phyloP scores from a whole-genome alignment of 2,888 invertebrate genomes.

The Pterostichus madidus region DNA sequence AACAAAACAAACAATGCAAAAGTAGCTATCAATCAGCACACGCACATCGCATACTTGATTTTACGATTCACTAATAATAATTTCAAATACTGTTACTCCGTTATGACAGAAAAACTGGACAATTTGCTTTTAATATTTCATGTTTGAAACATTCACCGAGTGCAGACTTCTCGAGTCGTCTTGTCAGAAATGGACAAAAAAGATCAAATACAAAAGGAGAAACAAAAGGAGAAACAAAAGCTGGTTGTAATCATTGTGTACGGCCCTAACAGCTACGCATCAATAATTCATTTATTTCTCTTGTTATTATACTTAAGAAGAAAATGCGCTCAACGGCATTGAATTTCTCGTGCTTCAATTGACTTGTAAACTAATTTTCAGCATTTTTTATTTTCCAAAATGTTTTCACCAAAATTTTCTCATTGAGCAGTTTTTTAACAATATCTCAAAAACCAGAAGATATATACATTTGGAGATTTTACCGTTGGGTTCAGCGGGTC shows the following conservation, averaged over 20 bases:
- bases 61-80: conserved; percentile 54
- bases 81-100: conserved; percentile 45
- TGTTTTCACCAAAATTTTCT: no score
- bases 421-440: no score
- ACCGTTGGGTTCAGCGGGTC: no score
- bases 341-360: no score
- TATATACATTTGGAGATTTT: no score
- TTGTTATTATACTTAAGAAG: conserved; percentile 63
- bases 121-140: conserved; percentile 52
- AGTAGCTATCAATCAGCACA: conserved; percentile 38
- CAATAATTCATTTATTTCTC: conserved; percentile 65
- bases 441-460: no score
- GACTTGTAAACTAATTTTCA: no score
- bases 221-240: conserved; percentile 51
- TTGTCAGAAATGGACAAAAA: conserved; percentile 8
- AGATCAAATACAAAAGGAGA: conserved; percentile 1
- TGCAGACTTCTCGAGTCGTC: conserved; percentile 5
- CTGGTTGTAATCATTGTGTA: conserved; percentile 46
- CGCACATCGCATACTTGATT: conserved; percentile 30
- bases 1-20: conserved; percentile 38
- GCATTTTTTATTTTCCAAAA: no score
- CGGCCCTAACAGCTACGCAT: conserved; percentile 63
- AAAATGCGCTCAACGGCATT: no score
- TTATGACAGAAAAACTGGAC: conserved; percentile 33
- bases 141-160: conserved; percentile 17